Evolutionary conservation across 2,797 vertebrate species (phyloP).

Genomic region (Peromyscus melanophrys): DNA sequence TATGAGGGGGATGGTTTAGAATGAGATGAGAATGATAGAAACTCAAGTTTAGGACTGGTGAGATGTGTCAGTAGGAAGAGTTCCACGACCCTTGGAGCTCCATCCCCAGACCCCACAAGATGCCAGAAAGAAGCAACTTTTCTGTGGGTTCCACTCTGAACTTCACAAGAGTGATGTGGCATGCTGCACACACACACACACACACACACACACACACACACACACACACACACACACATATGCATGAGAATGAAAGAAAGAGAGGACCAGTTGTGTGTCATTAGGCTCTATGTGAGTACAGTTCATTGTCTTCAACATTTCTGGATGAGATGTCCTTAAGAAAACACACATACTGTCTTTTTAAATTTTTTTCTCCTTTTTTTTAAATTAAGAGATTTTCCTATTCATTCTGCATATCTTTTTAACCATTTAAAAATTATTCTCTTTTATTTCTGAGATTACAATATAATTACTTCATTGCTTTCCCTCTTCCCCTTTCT

Average conservation of each 20-base stretch:
- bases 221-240: background rate
- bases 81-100: too few relatives aligned
- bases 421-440: background rate
- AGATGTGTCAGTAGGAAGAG: background rate
- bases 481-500: background rate
- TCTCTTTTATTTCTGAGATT: background rate
- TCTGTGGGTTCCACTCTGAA: background rate
- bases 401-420: too few relatives aligned
- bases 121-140: background rate
- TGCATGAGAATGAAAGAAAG: background rate
- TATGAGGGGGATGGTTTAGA: background rate
- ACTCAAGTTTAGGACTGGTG: background rate
- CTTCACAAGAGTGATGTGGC: too few relatives aligned
- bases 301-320: background rate
- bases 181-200: background rate
- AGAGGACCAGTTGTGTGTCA: background rate
- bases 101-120: background rate
- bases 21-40: background rate
- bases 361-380: too few relatives aligned
- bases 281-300: background rate
- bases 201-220: background rate
- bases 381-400: too few relatives aligned
- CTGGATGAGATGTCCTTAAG: background rate
- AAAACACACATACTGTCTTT: background rate
- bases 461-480: background rate